These are phyloP conservation scores for Trissoscelio sp. DNA, from an alignment of 2,888 invertebrate genomes.

Conservation along the genomic window DNA sequence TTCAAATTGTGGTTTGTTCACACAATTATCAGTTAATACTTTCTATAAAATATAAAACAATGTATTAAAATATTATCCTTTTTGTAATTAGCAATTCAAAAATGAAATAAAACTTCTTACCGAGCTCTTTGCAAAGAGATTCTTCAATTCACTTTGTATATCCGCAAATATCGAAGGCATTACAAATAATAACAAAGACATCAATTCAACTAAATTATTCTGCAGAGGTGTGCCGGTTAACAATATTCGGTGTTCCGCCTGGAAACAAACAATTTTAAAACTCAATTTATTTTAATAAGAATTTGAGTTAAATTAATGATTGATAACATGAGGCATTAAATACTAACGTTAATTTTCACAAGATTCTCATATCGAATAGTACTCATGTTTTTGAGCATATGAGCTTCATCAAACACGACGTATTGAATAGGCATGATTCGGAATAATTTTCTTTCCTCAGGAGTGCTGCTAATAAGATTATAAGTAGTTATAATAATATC, in stretches of 20 bases:
- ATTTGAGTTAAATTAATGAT: neutral
- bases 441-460: slow-evolving; percentile 95
- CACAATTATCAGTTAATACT: slow-evolving; percentile 83
- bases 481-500: slow-evolving; percentile 96
- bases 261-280: slow-evolving; percentile 70
- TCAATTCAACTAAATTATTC: slow-evolving; percentile 97
- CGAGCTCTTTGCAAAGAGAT: slow-evolving; percentile 91
- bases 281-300: neutral
- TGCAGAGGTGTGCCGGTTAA: slow-evolving; percentile 98
- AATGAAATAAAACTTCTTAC: slow-evolving; percentile 81
- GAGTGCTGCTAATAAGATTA: slow-evolving; percentile 92
- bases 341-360: slow-evolving; percentile 91
- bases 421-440: slow-evolving; percentile 95
- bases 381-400: slow-evolving; percentile 99
- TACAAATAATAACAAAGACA: slow-evolving; percentile 97
- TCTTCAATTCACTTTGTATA: slow-evolving; percentile 94
- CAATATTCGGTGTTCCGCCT: slow-evolving; percentile 93
- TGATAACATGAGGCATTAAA: too few relatives aligned
- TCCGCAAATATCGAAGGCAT: slow-evolving; percentile 97
- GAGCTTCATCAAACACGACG: slow-evolving; percentile 98
- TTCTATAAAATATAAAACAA: slow-evolving; percentile 82
- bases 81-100: neutral
- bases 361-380: slow-evolving; percentile 95
- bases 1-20: slow-evolving; percentile 92
- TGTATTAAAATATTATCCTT: neutral